Conservation (phyloP, 1,140 invertebrate genomes). For the Palaemon carinicauda region DNA sequence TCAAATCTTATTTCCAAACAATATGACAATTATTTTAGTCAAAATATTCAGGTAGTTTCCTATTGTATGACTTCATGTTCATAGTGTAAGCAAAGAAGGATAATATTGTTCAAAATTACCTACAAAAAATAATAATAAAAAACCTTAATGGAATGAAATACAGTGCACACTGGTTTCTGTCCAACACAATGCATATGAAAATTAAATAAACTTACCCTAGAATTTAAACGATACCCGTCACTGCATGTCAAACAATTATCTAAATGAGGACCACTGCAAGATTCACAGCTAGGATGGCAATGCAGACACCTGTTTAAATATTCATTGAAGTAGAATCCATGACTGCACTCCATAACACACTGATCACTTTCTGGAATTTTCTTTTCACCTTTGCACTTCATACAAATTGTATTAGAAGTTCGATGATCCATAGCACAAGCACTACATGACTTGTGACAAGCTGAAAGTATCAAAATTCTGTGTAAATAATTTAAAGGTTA, state of each 20-base stretch:
- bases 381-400: slow-evolving; percentile 21
- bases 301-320: slow-evolving; percentile 6
- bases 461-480: not conserved
- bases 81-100: no score
- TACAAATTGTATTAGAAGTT: slow-evolving; percentile 12
- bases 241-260: slow-evolving; percentile 29
- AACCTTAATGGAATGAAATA: no score
- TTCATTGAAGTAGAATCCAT: slow-evolving; percentile 14
- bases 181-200: no score
- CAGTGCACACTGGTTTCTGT: no score
- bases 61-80: no score
- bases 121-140: no score
- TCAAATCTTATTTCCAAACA: no score
- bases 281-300: slow-evolving; percentile 39
- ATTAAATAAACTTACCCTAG: not conserved
- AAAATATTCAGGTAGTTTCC: no score
- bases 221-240: slow-evolving; percentile 7
- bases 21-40: no score
- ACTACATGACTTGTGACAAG: slow-evolving; percentile 23
- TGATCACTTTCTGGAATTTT: slow-evolving; percentile 11
- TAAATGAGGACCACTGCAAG: slow-evolving; percentile 25
- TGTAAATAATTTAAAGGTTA: no score
- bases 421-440: slow-evolving; percentile 8
- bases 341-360: slow-evolving; percentile 33
- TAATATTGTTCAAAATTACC: no score